Conservation (phyloP, 2,113 vertebrate genomes). For the Xerus inauris region DNA sequence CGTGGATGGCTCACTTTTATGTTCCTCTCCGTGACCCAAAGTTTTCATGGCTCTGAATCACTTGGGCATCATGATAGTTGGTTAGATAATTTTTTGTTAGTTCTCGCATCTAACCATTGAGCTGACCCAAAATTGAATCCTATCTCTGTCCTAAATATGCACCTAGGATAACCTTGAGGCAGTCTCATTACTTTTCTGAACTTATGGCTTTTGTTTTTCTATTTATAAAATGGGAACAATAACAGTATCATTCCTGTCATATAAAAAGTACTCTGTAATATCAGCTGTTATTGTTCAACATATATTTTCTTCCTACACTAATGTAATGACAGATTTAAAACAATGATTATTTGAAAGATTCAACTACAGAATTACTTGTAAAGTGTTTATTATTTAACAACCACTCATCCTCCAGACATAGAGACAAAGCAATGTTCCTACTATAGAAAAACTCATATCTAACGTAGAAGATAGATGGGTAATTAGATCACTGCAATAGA, state of each 20-base stretch:
- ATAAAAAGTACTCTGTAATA: background rate
- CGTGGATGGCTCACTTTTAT: background rate
- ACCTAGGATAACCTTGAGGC: background rate
- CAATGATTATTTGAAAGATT: constrained; percentile 12
- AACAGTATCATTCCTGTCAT: background rate
- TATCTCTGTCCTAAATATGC: background rate
- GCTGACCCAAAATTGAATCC: background rate
- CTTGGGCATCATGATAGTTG: background rate
- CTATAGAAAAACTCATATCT: background rate
- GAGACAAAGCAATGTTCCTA: background rate
- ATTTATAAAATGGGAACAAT: constrained; percentile 6
- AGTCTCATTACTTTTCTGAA: background rate
- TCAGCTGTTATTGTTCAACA: background rate
- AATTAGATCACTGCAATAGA: background rate
- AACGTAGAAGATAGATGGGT: background rate
- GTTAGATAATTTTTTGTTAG: background rate
- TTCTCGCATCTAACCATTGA: background rate
- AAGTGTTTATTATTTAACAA: background rate
- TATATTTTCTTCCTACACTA: constrained; percentile 2
- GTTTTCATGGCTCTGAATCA: background rate
- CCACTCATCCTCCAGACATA: background rate
- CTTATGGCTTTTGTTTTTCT: background rate
- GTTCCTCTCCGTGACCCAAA: background rate
- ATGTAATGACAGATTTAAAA: background rate
- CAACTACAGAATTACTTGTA: background rate